Evolutionary conservation across 2,888 invertebrate genomes (phyloP), one percentile per base, ranked within the genome.

Genomic region (Calameuta idolon): DNA sequence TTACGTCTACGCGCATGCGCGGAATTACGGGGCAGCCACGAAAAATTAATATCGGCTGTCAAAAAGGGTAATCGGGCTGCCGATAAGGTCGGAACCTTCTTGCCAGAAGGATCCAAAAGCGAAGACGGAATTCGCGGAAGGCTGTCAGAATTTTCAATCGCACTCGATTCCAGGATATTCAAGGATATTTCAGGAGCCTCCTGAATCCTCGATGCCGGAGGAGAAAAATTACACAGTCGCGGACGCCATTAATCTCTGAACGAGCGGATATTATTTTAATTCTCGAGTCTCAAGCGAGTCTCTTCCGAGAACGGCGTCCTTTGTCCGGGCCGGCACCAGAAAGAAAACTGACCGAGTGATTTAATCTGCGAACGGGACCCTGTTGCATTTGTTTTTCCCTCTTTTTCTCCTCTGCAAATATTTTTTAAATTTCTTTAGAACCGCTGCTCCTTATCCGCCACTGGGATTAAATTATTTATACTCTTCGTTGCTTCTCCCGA

Each of bases 191-290:
- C 55, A 23, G 23, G 55, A 55, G 55, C 55, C 55, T 55, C 55
- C 55, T 23, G 55, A 55, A 55, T 55, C 55, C 55, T 15, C 55
- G 55, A 55, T 55, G 55, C 55, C 55, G 55, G 55, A 55, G 55
- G 55, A 55, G 55, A 55, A 55, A 55, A 74, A 37, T 30, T 37
- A 74, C 74, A 37, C 34, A n/a, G 74, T 4, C 74, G 74, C 34
- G 79, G 82, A 84, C 84, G 87, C 86, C 89, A 88, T 89, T 89
- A 88, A 89, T 89, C 89, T 87, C 84, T 83, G 86, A 87, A 88
- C 87, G 85, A 85, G 83, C 86, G 87, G 88, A 90, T 89, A 89
- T 89, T 89, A 89, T 89, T 89, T 89, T 89, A 87, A 88, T 89
- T 89, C 87, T 86, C 83, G 79, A 85, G 83, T 82, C 86, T 85